A percentile compares a stretch with the other conserved stretches of the same genome.
phyloP scores from a whole-genome alignment of 2,888 invertebrate genomes.

The Acleris emargana region DNA sequence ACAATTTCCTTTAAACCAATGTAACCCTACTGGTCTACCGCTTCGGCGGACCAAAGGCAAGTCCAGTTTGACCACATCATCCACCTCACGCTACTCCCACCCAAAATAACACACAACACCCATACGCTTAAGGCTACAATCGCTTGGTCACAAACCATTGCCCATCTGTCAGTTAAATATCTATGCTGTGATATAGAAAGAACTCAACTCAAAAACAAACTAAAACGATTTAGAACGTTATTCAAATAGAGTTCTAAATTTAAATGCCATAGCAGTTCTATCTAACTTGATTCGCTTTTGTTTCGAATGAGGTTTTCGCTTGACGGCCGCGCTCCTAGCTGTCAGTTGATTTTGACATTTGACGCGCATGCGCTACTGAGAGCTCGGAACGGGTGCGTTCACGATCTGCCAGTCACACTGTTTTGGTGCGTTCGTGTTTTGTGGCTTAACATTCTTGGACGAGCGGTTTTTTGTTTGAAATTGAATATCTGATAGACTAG shows the following conservation, averaged over 20 bases:
- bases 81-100: conserved; percentile 11
- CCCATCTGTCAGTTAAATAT: conserved; percentile 17
- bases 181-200: conserved; percentile 8
- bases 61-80: conserved; percentile 52
- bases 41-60: conserved; percentile 48
- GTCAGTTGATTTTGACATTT: conserved; percentile 74
- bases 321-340: conserved; percentile 42
- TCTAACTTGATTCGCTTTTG: no score
- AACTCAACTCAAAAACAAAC: no score
- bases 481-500: conserved; percentile 19
- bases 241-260: no score
- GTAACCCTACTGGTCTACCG: conserved; percentile 58
- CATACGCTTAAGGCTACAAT: conserved; percentile 7
- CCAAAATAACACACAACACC: not conserved
- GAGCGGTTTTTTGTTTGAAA: conserved; percentile 16
- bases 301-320: conserved; percentile 33
- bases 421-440: conserved; percentile 37
- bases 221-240: no score
- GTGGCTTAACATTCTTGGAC: conserved; percentile 36
- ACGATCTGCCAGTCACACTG: conserved; percentile 46
- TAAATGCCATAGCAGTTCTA: no score
- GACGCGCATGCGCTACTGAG: conserved; percentile 70
- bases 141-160: conserved; percentile 6
- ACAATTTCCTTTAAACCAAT: conserved; percentile 29
- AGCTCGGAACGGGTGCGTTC: conserved; percentile 35